Base-by-base conservation (phyloP, 2,797 vertebrate genomes). In the Sarcophilus harrisii region DNA sequence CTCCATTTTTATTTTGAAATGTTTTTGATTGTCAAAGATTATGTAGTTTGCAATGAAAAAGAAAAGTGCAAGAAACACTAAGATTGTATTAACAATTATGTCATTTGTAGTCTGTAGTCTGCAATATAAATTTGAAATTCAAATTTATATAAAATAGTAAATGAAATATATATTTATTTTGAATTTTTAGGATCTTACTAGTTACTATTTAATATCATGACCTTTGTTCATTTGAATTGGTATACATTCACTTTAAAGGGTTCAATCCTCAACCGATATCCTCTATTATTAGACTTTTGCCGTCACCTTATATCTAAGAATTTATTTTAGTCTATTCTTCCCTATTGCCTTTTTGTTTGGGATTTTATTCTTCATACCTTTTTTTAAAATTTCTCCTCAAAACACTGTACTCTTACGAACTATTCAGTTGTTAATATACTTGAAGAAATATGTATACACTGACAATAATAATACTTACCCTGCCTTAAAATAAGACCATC, bases 81-180 rank as follows among this genome's bases (percentile, higher is more conserved):
- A 28, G 92, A 96, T 59, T 94, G 87, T 52, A 6, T 93, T 96
- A 11, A 29, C 73, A 95, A 94, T 91, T 57, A 93, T 93, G 81
- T 94, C 94, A 30, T 38, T 96, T 92, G 24, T 90, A 45, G 59
- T 94, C 30, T 90, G 91, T 55, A 96, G 32, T 52, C 92, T 52
- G 4, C 52, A 52, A 52, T 52, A 52, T 52, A 52, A 52, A 52
- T 52, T 93, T 91, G 66, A 90, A 18, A 93, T 2, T 11, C 38
- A 87, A 49, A 27, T 57, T 30, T 93, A 58, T 94, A 8, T 95
- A 90, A 91, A 94, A 91, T 73, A 87, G 2, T 89, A 57, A 4
- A 10, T 73, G 55, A n/a, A 38, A 24, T 49, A 9, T 45, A 38
- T 9, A 49, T 49, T 49, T 49, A 87, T 73, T 87, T 45, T 87